A percentile compares a stretch with the other conserved stretches of the same genome.
Conservation (phyloP, 2,797 vertebrate genomes). For the Acipenser oxyrinchus region DNA sequence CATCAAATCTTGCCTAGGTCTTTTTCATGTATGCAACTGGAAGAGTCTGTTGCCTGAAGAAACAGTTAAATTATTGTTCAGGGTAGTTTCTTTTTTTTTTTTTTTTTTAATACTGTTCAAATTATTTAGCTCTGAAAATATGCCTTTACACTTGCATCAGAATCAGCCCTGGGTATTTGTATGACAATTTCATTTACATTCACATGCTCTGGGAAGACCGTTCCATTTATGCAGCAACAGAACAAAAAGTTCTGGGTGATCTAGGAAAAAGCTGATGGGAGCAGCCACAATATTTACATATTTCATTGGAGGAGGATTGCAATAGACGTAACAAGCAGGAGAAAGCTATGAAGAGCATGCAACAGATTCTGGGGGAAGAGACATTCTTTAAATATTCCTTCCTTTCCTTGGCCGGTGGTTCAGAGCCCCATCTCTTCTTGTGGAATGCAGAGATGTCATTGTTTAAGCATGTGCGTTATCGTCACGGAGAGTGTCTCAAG, state of each 20-base stretch:
- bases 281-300: constrained; percentile 82
- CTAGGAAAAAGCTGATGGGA: constrained; percentile 51
- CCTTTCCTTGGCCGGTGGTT: constrained; percentile 36
- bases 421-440: constrained; percentile 38
- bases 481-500: too few relatives aligned
- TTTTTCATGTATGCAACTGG: too few relatives aligned
- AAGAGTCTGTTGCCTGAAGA: too few relatives aligned
- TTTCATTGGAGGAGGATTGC: constrained; percentile 62
- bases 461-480: background rate
- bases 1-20: too few relatives aligned
- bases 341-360: constrained; percentile 45
- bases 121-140: too few relatives aligned
- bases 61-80: too few relatives aligned
- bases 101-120: too few relatives aligned
- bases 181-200: constrained; percentile 10
- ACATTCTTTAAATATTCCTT: constrained; percentile 44
- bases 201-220: constrained; percentile 40
- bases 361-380: constrained; percentile 60
- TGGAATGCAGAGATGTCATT: constrained; percentile 43
- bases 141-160: too few relatives aligned
- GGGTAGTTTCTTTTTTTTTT: too few relatives aligned
- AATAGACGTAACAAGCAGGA: constrained; percentile 61
- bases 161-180: too few relatives aligned
- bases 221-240: constrained; percentile 37
- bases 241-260: constrained; percentile 37